Evolutionary conservation across 1,140 invertebrate species (phyloP).

Genomic region (Drusus annulatus): DNA sequence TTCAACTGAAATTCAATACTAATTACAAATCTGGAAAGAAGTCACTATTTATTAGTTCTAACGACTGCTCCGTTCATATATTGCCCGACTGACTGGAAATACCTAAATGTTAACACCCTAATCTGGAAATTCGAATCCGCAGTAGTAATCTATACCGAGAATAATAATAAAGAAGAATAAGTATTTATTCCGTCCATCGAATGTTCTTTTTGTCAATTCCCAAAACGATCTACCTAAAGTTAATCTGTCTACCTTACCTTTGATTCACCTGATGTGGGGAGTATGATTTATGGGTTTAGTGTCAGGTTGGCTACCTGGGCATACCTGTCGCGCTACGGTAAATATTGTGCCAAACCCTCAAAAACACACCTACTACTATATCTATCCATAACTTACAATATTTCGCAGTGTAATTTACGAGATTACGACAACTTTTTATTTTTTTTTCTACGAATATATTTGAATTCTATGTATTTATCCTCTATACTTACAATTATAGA

Average conservation of each 20-base stretch:
- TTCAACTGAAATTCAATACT: no score
- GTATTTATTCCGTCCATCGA: background rate
- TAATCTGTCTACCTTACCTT: background rate
- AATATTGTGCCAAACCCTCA: conserved; percentile 30
- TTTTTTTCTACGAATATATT: background rate
- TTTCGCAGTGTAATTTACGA: conserved; percentile 8
- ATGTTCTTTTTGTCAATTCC: background rate
- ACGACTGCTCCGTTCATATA: no score
- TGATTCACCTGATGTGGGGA: conserved; percentile 10
- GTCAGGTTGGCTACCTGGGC: background rate
- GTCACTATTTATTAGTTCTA: no score
- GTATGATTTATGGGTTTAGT: conserved; percentile 43
- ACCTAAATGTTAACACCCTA: no score
- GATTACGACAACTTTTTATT: background rate
- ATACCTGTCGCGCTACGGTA: conserved; percentile 20
- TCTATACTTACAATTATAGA: no score
- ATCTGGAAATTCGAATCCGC: no score
- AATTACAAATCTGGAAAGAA: no score
- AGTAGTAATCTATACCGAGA: background rate
- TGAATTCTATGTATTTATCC: no score
- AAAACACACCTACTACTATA: background rate
- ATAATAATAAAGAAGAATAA: background rate
- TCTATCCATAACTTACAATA: background rate
- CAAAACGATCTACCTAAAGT: background rate
- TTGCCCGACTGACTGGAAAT: no score